A percentile compares a stretch with the other conserved stretches of the same genome.
phyloP scores from a whole-genome alignment of 2,113 vertebrate species.

The Eira barbara region DNA sequence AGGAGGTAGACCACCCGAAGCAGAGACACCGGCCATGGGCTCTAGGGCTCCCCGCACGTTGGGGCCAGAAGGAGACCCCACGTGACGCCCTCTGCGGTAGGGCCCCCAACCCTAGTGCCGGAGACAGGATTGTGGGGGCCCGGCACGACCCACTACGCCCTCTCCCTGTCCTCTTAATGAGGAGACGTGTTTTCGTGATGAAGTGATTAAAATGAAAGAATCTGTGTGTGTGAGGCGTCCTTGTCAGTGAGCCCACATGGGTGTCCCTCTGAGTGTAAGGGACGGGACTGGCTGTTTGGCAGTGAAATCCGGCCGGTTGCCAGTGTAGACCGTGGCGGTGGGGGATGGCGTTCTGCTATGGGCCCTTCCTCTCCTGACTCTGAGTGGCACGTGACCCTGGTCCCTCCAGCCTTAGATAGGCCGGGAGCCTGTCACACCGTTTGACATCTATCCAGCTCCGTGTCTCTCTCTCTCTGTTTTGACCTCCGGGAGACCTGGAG shows the following conservation, averaged over 20 bases:
- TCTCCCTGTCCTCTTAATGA: neutral
- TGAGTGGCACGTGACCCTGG: neutral
- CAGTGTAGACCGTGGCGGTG: neutral
- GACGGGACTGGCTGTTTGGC: neutral
- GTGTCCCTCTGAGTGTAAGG: neutral
- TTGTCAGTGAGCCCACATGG: accelerated
- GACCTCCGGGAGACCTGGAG: neutral
- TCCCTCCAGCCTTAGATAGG: too few relatives aligned
- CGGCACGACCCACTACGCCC: accelerated
- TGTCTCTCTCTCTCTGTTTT: neutral
- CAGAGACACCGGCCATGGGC: too few relatives aligned
- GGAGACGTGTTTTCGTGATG: neutral
- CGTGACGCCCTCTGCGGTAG: neutral
- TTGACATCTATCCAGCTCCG: too few relatives aligned
- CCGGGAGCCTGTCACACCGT: neutral
- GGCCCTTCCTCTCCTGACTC: neutral
- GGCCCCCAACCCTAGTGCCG: too few relatives aligned
- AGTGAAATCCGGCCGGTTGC: accelerated
- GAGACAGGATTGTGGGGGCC: neutral
- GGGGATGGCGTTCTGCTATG: too few relatives aligned
- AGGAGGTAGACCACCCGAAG: neutral
- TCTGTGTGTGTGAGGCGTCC: accelerated
- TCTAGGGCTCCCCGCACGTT: accelerated
- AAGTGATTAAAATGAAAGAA: neutral
- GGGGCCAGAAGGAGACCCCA: neutral